Conservation (phyloP, 2,113 vertebrate species). For the Holacanthus passer region DNA sequence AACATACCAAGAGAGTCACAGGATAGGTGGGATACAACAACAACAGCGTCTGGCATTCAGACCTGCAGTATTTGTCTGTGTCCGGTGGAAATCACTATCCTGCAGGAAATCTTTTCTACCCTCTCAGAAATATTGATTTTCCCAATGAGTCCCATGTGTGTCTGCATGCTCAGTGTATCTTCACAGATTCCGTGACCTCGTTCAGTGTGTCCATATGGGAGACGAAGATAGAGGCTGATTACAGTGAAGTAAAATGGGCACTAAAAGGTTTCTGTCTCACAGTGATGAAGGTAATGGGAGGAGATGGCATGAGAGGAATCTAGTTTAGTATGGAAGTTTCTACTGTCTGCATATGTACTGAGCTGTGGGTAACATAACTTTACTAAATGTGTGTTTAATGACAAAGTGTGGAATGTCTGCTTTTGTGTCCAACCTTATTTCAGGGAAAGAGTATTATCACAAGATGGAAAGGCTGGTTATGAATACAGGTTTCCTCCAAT, state of each 20-base stretch:
- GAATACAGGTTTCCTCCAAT: background rate
- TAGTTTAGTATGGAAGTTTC: background rate
- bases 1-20: conserved; percentile 33
- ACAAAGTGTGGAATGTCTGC: background rate
- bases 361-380: background rate
- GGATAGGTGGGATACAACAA: conserved; percentile 8
- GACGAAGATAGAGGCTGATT: conserved; percentile 12
- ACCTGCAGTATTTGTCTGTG: conserved; percentile 13
- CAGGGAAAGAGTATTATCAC: background rate
- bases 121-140: conserved; percentile 31
- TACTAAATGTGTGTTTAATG: background rate
- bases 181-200: conserved; percentile 5
- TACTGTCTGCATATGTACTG: background rate
- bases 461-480: background rate
- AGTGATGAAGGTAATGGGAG: background rate
- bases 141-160: background rate
- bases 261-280: conserved; percentile 34
- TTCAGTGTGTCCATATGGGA: background rate
- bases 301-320: conserved; percentile 15
- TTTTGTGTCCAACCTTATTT: background rate
- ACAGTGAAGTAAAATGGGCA: background rate
- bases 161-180: background rate
- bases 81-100: conserved; percentile 18
- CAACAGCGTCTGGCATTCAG: conserved; percentile 16
- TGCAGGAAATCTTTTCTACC: conserved; percentile 6